phyloP scores from a whole-genome alignment of 2,888 invertebrate species.

The Tromatobia lineatoria region DNA sequence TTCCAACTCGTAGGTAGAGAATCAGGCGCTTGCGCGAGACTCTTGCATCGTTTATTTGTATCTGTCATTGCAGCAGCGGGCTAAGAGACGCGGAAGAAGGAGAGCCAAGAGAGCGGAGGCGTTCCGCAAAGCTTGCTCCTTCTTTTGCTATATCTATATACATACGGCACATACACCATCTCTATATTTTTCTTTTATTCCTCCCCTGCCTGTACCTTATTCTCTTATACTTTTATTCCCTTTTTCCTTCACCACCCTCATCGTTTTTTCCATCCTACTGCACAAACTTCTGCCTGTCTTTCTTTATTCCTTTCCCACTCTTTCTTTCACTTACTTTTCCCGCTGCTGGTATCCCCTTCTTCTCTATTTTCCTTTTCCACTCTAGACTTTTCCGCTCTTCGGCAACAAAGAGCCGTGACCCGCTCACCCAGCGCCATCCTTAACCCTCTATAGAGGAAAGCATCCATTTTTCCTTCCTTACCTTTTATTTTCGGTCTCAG shows the following conservation, averaged over 20 bases:
- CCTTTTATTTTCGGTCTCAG: slow-evolving; percentile 78
- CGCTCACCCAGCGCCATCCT: slow-evolving; percentile 56
- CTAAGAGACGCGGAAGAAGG: slow-evolving; percentile 71
- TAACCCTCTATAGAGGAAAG: slow-evolving; percentile 46
- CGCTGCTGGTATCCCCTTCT: slow-evolving; percentile 58
- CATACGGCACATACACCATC: slow-evolving; percentile 30
- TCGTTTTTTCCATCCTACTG: slow-evolving; percentile 32
- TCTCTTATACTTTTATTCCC: slow-evolving; percentile 47
- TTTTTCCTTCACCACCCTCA: slow-evolving; percentile 57
- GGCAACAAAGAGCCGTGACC: slow-evolving; percentile 29
- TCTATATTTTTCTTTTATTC: slow-evolving; percentile 53
- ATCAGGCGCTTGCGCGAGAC: slow-evolving; percentile 82
- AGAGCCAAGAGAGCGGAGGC: slow-evolving; percentile 53
- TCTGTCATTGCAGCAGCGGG: slow-evolving; percentile 84
- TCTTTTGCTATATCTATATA: slow-evolving; percentile 21
- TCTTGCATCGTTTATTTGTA: slow-evolving; percentile 84
- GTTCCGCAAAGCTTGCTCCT: slow-evolving; percentile 62
- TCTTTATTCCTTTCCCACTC: slow-evolving; percentile 55
- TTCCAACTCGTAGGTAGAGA: slow-evolving; percentile 52
- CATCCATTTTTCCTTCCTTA: slow-evolving; percentile 67
- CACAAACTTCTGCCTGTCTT: slow-evolving; percentile 21
- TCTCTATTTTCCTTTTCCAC: slow-evolving; percentile 59
- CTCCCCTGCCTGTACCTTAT: slow-evolving; percentile 44
- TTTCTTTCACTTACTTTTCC: slow-evolving; percentile 67
- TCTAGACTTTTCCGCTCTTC: slow-evolving; percentile 20